Conservation (phyloP, 2,888 invertebrate genomes). For the Eumacrocentrus americanus region DNA sequence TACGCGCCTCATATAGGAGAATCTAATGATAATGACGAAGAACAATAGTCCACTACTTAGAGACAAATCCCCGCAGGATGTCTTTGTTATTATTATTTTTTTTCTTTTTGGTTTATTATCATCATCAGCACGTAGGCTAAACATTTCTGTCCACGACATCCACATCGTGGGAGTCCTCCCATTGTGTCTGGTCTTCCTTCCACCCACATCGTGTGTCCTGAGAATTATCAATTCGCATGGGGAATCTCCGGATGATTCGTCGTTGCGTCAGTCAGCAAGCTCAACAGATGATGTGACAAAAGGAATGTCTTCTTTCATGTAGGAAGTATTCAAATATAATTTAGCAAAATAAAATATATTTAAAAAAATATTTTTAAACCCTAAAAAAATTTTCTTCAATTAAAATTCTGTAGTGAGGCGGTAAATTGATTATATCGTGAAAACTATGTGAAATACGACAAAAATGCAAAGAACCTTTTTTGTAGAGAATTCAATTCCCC, state of each 20-base stretch:
- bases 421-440: too few species aligned
- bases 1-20: too few species aligned
- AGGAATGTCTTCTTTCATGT: not conserved
- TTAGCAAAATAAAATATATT: too few species aligned
- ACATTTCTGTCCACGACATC: conserved; percentile 33
- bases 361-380: too few species aligned
- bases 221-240: conserved; percentile 42
- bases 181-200: conserved; percentile 44
- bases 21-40: too few species aligned
- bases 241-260: conserved; percentile 40
- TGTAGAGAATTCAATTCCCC: too few species aligned
- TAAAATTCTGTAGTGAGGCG: too few species aligned
- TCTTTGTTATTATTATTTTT: not conserved
- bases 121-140: conserved; percentile 33
- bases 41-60: too few species aligned
- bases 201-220: conserved; percentile 43
- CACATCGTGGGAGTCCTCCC: conserved; percentile 40
- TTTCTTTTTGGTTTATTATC: conserved; percentile 28
- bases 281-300: not conserved
- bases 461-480: too few species aligned
- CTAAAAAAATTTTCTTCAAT: too few species aligned
- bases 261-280: conserved; percentile 14
- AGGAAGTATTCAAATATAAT: not conserved
- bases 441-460: too few species aligned
- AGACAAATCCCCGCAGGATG: conserved; percentile 7